phyloP scores from a whole-genome alignment of 2,113 vertebrate genomes.

The Callorhinus ursinus region DNA sequence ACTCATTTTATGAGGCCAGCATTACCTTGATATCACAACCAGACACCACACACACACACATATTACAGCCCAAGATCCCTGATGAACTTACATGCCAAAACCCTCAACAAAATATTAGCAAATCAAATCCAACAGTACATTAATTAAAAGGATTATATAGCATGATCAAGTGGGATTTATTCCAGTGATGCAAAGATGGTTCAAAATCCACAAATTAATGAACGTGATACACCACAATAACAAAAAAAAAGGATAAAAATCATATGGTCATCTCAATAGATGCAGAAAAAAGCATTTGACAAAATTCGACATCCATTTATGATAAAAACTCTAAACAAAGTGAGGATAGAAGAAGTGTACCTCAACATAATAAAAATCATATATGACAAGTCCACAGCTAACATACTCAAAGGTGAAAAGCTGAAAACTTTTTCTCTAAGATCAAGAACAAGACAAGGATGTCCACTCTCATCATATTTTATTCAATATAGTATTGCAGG shows the following conservation, averaged over 20 bases:
- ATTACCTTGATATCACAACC: not conserved
- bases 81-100: not conserved
- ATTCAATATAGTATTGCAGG: not conserved
- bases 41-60: not conserved
- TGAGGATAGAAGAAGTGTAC: not conserved
- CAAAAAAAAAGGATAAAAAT: not conserved
- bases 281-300: not conserved
- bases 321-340: not conserved
- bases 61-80: not conserved
- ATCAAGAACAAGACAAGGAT: not conserved
- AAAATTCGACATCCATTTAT: not conserved
- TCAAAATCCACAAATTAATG: not conserved
- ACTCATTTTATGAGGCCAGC: not conserved
- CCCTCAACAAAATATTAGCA: not conserved
- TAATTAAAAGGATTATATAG: not conserved
- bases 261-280: not conserved
- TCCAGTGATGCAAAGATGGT: not conserved
- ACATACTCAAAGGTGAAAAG: not conserved
- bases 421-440: not conserved
- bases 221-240: not conserved
- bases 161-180: not conserved
- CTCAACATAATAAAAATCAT: not conserved
- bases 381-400: not conserved
- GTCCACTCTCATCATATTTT: not conserved
- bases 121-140: not conserved